Evolutionary conservation across 92 coral and sea anemone species (phyloP).

Genomic region (Hydrozoanthus gracilis): DNA sequence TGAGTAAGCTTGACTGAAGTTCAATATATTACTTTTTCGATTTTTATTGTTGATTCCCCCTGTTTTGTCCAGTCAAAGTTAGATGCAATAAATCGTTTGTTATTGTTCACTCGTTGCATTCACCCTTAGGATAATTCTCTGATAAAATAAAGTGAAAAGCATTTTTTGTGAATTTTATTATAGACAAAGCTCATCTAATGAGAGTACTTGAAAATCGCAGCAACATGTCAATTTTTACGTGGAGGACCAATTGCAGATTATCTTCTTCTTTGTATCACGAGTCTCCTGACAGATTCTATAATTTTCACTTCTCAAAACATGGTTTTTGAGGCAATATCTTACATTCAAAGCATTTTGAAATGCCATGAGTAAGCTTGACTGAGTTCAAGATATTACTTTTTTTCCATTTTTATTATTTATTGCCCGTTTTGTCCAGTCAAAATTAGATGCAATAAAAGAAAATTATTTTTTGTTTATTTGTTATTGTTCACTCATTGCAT

Average conservation of each 20-base stretch:
- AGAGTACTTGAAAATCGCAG: not conserved
- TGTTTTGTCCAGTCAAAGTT: conserved; percentile 12
- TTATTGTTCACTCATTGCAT: not conserved
- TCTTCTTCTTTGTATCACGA: conserved; percentile 3
- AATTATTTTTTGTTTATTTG: too few species aligned
- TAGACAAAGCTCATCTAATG: conserved; percentile 5
- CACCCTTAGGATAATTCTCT: not conserved
- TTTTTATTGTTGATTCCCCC: not conserved
- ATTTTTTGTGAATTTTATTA: not conserved
- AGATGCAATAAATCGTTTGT: not conserved
- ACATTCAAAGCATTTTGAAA: conserved; percentile 5
- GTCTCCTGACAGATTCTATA: not conserved
- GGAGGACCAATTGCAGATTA: conserved; percentile 6
- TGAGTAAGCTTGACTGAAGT: conserved; percentile 10
- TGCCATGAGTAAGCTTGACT: conserved; percentile 7
- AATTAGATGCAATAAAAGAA: not conserved
- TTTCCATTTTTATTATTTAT: conserved; percentile 4
- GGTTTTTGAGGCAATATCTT: conserved; percentile 9
- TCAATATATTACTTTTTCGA: not conserved
- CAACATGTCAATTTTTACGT: not conserved
- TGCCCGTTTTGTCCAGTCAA: conserved; percentile 9
- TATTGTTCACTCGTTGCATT: not conserved
- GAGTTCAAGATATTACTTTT: not conserved
- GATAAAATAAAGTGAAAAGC: not conserved
- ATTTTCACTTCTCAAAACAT: conserved; percentile 19